phyloP scores from a whole-genome alignment of 53 echinoderm and acorn worm genomes.

The Zoroaster sp. region DNA sequence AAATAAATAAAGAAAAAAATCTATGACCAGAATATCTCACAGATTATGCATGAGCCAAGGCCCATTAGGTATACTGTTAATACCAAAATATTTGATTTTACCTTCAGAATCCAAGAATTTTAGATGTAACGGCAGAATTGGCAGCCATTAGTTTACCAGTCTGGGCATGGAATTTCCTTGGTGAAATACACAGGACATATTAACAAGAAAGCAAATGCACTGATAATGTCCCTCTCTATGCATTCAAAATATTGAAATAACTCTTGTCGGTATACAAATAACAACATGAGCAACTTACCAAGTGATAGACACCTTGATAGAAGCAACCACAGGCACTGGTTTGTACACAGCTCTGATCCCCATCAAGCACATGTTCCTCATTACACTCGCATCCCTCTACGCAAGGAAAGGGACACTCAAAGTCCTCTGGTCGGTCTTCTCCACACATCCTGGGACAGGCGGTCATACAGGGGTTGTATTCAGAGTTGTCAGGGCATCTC shows the following conservation, averaged over 20 bases:
- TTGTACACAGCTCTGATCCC: conserved; percentile 55
- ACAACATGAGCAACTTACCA: conserved; percentile 38
- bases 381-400: conserved; percentile 76
- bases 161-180: not conserved
- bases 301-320: conserved; percentile 42
- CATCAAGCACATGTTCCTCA: conserved; percentile 68
- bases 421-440: conserved; percentile 2
- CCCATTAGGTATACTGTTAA: too few species aligned
- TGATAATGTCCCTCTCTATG: too few species aligned
- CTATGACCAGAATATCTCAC: too few species aligned
- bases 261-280: not conserved
- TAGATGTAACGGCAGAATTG: not conserved
- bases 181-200: too few species aligned
- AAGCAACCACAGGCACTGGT: conserved; percentile 63
- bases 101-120: too few species aligned
- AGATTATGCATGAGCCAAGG: too few species aligned
- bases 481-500: conserved; percentile 42
- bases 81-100: too few species aligned
- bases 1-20: too few species aligned
- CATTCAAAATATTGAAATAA: too few species aligned
- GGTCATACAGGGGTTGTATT: conserved; percentile 61
- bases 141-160: not conserved
- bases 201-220: too few species aligned
- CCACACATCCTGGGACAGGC: conserved; percentile 72
- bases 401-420: conserved; percentile 41